These are phyloP conservation scores for Drosophila subsilvestris DNA, from an alignment of 2,888 invertebrate genomes.

Conservation along the genomic window DNA sequence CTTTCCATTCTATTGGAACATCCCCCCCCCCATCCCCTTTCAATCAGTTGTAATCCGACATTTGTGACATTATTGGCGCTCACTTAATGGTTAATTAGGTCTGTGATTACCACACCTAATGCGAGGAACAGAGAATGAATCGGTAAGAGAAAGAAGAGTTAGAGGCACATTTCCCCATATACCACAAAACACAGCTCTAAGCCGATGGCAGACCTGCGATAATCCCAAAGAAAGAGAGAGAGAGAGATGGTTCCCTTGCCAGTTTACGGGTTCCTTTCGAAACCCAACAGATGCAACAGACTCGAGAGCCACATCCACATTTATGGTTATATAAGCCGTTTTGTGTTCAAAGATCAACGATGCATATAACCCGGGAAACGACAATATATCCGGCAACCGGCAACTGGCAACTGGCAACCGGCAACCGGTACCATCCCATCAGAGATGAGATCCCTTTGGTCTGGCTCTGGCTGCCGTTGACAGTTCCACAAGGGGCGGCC, in stretches of 20 bases:
- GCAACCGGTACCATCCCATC: slow-evolving; percentile 33
- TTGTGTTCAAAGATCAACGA: slow-evolving; percentile 65
- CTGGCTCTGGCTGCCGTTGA: slow-evolving; percentile 67
- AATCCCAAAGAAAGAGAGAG: slow-evolving; percentile 39
- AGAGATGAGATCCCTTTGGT: slow-evolving; percentile 6
- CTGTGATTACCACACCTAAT: slow-evolving; percentile 79
- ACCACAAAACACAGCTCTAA: slow-evolving; percentile 52
- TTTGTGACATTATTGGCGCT: slow-evolving; percentile 76
- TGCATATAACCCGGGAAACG: slow-evolving; percentile 63
- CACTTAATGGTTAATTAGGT: slow-evolving; percentile 75
- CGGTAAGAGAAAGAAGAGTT: slow-evolving; percentile 31
- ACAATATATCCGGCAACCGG: slow-evolving; percentile 24
- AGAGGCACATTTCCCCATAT: slow-evolving; percentile 15
- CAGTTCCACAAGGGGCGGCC: slow-evolving; percentile 60
- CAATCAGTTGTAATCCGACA: slow-evolving; percentile 67
- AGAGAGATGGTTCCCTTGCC: slow-evolving; percentile 3
- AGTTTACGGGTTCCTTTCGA: slow-evolving; percentile 41
- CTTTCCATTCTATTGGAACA: slow-evolving; percentile 6
- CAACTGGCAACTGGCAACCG: slow-evolving; percentile 6
- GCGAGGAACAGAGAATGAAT: slow-evolving; percentile 49
- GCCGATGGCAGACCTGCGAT: slow-evolving; percentile 68
- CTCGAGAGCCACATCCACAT: slow-evolving; percentile 53
- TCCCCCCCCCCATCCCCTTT: slow-evolving; percentile 24
- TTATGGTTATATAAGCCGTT: slow-evolving; percentile 69
- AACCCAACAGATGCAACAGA: slow-evolving; percentile 72